Conservation (phyloP, 53 echinoderm and acorn worm genomes). For the Holothuria leucospilota region DNA sequence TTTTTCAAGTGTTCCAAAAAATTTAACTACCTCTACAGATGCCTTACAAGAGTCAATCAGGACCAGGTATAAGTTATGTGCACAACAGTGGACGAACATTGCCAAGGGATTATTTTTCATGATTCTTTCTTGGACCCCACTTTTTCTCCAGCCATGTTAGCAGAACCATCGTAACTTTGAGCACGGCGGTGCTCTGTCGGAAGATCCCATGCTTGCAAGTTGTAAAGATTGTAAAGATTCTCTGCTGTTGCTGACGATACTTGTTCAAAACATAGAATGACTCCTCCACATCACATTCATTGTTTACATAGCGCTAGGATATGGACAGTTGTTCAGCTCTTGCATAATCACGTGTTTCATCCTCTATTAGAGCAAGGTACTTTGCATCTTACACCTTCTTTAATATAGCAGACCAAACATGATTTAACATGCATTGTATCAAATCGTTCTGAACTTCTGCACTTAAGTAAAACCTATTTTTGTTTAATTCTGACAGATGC, state of each 20-base stretch:
- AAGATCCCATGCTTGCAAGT: neutral
- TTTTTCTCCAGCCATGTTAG: constrained; percentile 14
- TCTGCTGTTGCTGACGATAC: neutral
- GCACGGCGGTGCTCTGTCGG: neutral
- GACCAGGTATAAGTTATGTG: constrained; percentile 27
- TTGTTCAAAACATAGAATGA: constrained; percentile 9
- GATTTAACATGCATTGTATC: neutral
- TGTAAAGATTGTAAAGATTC: neutral
- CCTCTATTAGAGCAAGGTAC: constrained; percentile 15
- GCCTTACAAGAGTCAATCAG: neutral
- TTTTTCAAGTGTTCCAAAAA: constrained; percentile 36
- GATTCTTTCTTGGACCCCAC: constrained; percentile 18
- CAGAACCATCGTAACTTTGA: constrained; percentile 23
- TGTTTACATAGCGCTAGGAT: constrained; percentile 10
- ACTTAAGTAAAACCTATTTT: constrained; percentile 10
- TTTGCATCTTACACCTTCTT: constrained; percentile 3
- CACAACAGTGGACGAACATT: constrained; percentile 16
- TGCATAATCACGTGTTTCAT: constrained; percentile 9
- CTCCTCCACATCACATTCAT: constrained; percentile 13
- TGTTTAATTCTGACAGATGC: neutral
- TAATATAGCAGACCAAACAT: neutral
- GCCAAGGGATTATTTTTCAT: neutral
- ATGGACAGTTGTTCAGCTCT: constrained; percentile 21
- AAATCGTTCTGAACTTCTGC: constrained; percentile 15
- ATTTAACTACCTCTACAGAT: neutral